Evolutionary conservation across 2,113 vertebrate genomes (phyloP), one percentile per base, ranked within the genome.

Genomic region (Climacteris rufus): DNA sequence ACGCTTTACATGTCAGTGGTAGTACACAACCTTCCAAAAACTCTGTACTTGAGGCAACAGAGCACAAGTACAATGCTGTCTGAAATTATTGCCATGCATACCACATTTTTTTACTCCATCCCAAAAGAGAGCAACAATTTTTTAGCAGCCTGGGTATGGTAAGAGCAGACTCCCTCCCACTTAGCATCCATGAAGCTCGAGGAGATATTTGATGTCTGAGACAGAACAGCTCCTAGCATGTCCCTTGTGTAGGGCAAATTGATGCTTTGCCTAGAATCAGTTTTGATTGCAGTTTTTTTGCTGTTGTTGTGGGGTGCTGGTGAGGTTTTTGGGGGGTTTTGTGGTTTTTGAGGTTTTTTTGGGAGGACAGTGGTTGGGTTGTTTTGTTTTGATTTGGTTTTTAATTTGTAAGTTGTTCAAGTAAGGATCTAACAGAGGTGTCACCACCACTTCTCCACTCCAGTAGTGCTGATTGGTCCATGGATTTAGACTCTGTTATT

Each of bases 211-310:
- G 23, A 31, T 5, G 20, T 71, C 17, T 35, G 31, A 74, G 28
- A 53, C 11, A 77, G 11, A 78, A 40, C 9, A 74, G 22, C 10
- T 79, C 21, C 44, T n/a, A 50, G 47, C 2, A 28, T 2, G 6
- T 19, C 37, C 37, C 37, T 57, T 40, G 12, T 7, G 27, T 1
- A 78, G 10, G n/a, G 15, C 3, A 94, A 81, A 82, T 2, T 2
- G 2, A 52, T 22, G 15, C 14, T 68, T 85, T 3, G 0, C 9
- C 11, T 49, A 81, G 33, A 28, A 59, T 8, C 1, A 0, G 19
- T 45, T 85, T 77, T 47, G 21, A 20, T 7, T 80, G 24, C 4
- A 54, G 21, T 0, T 12, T 20, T 37, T 24, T 33, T 37, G 4
- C 47, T 37, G 21, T 15, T 70, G 15, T 33, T 71, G 54, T 33